Conservation (phyloP, 2,113 vertebrate genomes). For the Damaliscus lunatus region DNA sequence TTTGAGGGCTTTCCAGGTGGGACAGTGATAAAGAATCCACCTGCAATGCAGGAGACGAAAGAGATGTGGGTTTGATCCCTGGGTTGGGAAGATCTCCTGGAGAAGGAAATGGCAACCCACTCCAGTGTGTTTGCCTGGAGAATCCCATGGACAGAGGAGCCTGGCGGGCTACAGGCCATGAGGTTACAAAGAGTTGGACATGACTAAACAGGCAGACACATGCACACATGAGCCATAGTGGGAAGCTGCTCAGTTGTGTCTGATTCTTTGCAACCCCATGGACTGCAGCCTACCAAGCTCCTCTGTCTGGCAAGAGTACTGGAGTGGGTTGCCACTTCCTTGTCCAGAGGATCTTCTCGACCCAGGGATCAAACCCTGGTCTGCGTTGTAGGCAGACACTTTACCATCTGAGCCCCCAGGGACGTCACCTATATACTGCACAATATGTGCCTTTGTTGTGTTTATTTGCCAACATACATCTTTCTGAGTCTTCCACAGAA, state of each 20-base stretch:
- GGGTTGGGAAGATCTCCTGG: background rate
- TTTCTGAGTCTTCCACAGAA: background rate
- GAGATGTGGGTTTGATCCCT: background rate
- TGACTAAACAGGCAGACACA: fast-evolving
- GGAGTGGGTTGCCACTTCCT: background rate
- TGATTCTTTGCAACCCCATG: background rate
- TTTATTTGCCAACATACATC: background rate
- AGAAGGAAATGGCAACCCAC: background rate
- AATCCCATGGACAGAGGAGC: background rate
- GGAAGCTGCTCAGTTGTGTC: background rate
- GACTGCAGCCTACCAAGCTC: background rate
- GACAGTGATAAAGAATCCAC: background rate
- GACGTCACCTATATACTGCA: background rate
- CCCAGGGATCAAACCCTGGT: background rate
- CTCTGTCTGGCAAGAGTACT: background rate
- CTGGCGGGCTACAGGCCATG: background rate
- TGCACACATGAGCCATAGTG: fast-evolving
- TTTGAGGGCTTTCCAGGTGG: background rate
- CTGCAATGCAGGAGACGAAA: background rate
- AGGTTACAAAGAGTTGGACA: background rate
- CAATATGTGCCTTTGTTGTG: background rate
- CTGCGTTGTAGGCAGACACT: background rate
- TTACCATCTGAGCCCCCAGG: background rate
- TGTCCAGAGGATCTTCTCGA: background rate
- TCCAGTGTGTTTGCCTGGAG: background rate